Conservation (phyloP, 2,113 vertebrate genomes). For the Bathybates hornii region DNA sequence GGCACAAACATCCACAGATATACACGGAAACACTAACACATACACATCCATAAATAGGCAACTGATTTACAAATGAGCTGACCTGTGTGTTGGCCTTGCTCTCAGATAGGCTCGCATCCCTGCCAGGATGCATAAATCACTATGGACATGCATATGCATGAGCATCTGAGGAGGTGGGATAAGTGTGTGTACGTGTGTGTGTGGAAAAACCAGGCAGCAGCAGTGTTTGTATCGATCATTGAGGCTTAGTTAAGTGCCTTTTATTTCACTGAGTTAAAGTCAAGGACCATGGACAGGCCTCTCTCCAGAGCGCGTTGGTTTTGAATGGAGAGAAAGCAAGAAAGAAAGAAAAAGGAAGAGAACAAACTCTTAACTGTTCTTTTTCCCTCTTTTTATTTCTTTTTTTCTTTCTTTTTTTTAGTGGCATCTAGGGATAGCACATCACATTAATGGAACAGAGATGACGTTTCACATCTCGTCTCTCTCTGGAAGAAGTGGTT, state of each 20-base stretch:
- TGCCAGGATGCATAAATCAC: conserved; percentile 66
- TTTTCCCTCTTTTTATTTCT: neutral
- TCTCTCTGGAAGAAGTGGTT: conserved; percentile 54
- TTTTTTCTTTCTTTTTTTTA: neutral
- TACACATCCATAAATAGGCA: conserved; percentile 56
- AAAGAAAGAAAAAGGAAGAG: conserved; percentile 21
- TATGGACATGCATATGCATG: conserved; percentile 68
- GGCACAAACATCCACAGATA: conserved; percentile 29
- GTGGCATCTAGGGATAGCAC: conserved; percentile 57
- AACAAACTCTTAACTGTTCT: conserved; percentile 47
- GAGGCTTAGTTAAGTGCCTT: conserved; percentile 74
- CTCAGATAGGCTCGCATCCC: conserved; percentile 67
- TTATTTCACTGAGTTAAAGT: conserved; percentile 74
- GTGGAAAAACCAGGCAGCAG: conserved; percentile 16
- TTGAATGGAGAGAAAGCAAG: conserved; percentile 53
- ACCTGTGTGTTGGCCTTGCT: conserved; percentile 69
- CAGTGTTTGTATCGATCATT: conserved; percentile 63
- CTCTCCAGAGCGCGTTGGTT: conserved; percentile 37
- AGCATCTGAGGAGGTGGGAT: conserved; percentile 63
- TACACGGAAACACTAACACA: conserved; percentile 33
- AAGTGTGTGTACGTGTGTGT: conserved; percentile 26
- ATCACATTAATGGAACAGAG: conserved; percentile 56
- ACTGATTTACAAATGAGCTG: conserved; percentile 75
- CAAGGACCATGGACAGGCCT: conserved; percentile 63
- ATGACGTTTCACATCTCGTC: conserved; percentile 55